Percentiles rank a stretch among this genome's conserved stretches.
phyloP scores from a whole-genome alignment of 2,113 vertebrate genomes.

The Syrmaticus mikado region DNA sequence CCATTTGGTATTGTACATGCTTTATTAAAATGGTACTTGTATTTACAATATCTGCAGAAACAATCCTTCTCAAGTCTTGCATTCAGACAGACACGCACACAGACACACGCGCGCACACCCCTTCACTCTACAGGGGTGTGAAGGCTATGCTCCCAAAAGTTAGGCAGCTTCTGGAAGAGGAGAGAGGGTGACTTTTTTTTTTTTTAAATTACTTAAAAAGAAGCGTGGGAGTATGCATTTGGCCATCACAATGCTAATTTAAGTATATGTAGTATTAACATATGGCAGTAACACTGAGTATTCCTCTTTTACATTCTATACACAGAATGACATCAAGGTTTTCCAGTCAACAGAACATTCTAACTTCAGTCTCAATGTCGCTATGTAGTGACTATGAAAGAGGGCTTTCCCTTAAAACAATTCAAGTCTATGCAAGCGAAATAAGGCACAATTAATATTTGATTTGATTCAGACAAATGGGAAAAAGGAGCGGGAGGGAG shows the following conservation, averaged over 20 bases:
- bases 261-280: conserved; percentile 88
- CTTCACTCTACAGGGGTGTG: conserved; percentile 61
- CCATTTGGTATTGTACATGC: conserved; percentile 93
- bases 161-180: conserved; percentile 76
- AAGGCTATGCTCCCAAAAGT: conserved; percentile 72
- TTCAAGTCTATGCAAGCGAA: conserved; percentile 89
- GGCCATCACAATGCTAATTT: conserved; percentile 88
- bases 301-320: conserved; percentile 88
- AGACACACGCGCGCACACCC: conserved; percentile 65
- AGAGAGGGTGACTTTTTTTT: conserved; percentile 65
- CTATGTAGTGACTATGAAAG: conserved; percentile 79
- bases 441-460: conserved; percentile 99
- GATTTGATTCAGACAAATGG: conserved; percentile 78
- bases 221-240: conserved; percentile 81
- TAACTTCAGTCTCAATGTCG: conserved; percentile 81
- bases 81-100: conserved; percentile 74
- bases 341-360: conserved; percentile 80
- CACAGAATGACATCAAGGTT: conserved; percentile 85
- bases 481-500: conserved; percentile 50
- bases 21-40: conserved; percentile 96
- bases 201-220: conserved; percentile 72
- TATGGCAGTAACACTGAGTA: conserved; percentile 98
- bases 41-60: conserved; percentile 95
- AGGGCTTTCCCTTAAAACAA: conserved; percentile 82
- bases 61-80: conserved; percentile 76